Evolutionary conservation across 2,797 vertebrate genomes (phyloP), one percentile per base, ranked within the genome.

Genomic region (Leuciscus waleckii): DNA sequence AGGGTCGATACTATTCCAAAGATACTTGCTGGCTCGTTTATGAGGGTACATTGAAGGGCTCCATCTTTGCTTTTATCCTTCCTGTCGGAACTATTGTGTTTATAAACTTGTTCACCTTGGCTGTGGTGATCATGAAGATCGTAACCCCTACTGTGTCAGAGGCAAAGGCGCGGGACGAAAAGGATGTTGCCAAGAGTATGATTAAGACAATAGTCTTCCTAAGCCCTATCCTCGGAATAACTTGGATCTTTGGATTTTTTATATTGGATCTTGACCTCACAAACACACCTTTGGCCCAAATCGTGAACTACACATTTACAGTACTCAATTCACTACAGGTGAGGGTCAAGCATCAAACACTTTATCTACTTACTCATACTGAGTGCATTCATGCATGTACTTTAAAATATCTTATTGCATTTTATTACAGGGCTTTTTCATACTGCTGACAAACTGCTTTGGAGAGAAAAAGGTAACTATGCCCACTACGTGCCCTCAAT

Each of bases 241-340:
- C 95, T 0, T 96, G 96, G 96, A 13, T 90, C 41, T 89, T 96
- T 2, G 96, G 96, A 61, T 94, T 96, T 54, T 88, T 87, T n/a
- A 74, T 94, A 11, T 23, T 93, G 46, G 0, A 7, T 1, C 0
- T 93, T 54, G 95, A 96, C 86, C 90, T 94, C 43, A 92, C 92
- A 11, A 0, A 0, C 0, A 87, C 82, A 76, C 0, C 0, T 0
- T 0, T 10, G 0, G 91, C 84, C 16, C 1, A 2, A 0, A 21
- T 49, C 8, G 69, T 90, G 67, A 89, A 93, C 73, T 96, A 96
- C 23, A 39, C 54, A 63, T 96, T 96, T 81, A 90, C 85, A 23
- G 0, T 93, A 21, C 86, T 94, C 16, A 96, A 96, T 23, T 84
- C 93, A 29, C 94, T 96, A 82, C 96, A 96, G 96, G 96, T 96